Evolutionary conservation across 2,113 vertebrate genomes (phyloP), one percentile per base, ranked within the genome.

Genomic region (Lethenteron reissneri): DNA sequence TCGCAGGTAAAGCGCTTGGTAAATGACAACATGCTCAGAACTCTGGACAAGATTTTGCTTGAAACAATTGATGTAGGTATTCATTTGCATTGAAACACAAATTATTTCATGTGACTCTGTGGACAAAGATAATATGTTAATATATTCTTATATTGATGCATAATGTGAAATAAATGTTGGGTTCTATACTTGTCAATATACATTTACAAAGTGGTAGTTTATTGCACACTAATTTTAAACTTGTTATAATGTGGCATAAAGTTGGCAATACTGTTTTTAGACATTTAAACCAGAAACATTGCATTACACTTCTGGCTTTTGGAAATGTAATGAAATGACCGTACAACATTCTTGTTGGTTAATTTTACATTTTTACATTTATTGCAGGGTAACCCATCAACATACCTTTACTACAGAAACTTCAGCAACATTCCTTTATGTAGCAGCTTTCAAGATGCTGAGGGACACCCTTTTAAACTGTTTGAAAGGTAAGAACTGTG

Each of bases 381-480:
- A 41, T 41, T 78, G n/a, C 79, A 97, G 92, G 78, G 13, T 2
- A 83, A 83, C 80, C 77, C 83, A 73, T 79, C 78, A 69, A 71
- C 80, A 70, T 85, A 85, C 73, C 79, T 91, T 71, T 84, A 82
- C 75, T 97, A 97, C 71, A 85, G 86, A 78, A 77, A 82, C 14
- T 95, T 92, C 82, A 91, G 91, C 72, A 91, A 97, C 73, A 82
- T 89, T 89, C 56, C 83, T 96, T 19, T 92, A 95, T 10, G 86
- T 97, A 76, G 85, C 87, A 76, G 85, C 90, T 77, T 96, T 97
- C 81, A 97, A 95, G 83, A 95, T 96, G 92, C 83, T 97, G 72
- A 85, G 92, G 58, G 92, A 97, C 77, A 92, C 90, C 1, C 81
- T 97, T 41, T 41, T 41, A 41, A 41, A 41, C 41, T 41, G 41